Percentiles rank a stretch among this genome's conserved stretches.
These are phyloP conservation scores for Procavia capensis DNA, from an alignment of 2,113 vertebrate genomes.

Conservation along the genomic window DNA sequence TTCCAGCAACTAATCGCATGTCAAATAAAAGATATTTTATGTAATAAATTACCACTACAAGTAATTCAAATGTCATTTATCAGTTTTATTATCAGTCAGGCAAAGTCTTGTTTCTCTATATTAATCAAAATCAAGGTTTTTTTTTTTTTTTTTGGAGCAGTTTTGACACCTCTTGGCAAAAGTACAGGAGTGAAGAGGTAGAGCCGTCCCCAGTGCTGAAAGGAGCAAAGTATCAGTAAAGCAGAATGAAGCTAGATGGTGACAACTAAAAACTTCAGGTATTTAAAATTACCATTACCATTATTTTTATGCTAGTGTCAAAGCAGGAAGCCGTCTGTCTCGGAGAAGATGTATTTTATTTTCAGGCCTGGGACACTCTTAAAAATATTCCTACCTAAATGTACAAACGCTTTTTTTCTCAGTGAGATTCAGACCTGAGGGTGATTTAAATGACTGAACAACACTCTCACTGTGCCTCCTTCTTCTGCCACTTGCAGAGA, in stretches of 20 bases:
- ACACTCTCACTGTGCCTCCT: not conserved
- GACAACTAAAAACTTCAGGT: conserved; percentile 52
- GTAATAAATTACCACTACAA: conserved; percentile 94
- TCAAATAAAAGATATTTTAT: conserved; percentile 95
- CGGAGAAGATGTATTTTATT: conserved; percentile 38
- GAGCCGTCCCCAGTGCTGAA: conserved; percentile 76
- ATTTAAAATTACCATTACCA: conserved; percentile 56
- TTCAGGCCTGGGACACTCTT: conserved; percentile 63
- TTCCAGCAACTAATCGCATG: conserved; percentile 93
- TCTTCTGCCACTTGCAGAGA: not conserved
- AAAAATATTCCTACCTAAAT: conserved; percentile 12
- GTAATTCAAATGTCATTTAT: conserved; percentile 94
- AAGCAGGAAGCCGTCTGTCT: conserved; percentile 30
- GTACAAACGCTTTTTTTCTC: not conserved
- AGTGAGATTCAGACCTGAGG: not conserved
- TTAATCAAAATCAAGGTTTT: conserved; percentile 92
- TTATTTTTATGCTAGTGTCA: conserved; percentile 63
- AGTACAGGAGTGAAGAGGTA: conserved; percentile 81
- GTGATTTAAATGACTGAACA: not conserved
- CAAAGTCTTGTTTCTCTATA: conserved; percentile 93
- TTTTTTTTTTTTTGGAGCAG: conserved; percentile 81
- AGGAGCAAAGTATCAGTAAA: conserved; percentile 31
- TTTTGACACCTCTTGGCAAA: conserved; percentile 90
- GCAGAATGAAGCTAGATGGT: not conserved
- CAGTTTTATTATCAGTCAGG: conserved; percentile 94